A percentile compares a stretch with the other conserved stretches of the same genome.
Conservation (phyloP, 2,888 invertebrate species). For the Drosophila pseudotalamancana region DNA sequence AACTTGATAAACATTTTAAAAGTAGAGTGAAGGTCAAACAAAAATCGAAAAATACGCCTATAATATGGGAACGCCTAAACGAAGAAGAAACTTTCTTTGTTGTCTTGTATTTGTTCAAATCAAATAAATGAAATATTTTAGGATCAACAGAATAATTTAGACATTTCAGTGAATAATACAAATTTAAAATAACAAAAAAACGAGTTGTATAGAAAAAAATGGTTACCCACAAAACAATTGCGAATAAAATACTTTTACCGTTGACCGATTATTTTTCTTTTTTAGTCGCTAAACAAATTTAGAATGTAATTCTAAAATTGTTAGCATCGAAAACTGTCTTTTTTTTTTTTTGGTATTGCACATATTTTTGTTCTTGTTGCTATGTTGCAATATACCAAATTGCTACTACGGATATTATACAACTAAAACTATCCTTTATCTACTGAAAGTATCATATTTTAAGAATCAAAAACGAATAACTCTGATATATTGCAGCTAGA, state of each 20-base stretch:
- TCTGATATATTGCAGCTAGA: too few species aligned
- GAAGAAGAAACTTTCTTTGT: constrained; percentile 13
- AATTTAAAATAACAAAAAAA: constrained; percentile 1
- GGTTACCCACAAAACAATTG: constrained; percentile 11
- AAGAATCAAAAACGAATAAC: too few species aligned
- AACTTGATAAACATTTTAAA: constrained; percentile 55
- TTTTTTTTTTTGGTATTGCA: constrained; percentile 7
- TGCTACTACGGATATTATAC: too few species aligned
- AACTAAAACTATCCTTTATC: too few species aligned
- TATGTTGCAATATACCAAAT: constrained; percentile 42
- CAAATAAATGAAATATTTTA: too few species aligned
- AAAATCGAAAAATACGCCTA: too few species aligned
- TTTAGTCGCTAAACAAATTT: constrained; percentile 29
- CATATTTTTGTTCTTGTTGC: constrained; percentile 34
- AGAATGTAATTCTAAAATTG: constrained; percentile 36
- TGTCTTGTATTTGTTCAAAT: too few species aligned
- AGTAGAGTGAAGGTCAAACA: too few species aligned
- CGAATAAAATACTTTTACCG: constrained; percentile 4
- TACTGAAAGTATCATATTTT: too few species aligned
- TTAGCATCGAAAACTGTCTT: constrained; percentile 13
- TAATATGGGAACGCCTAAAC: too few species aligned
- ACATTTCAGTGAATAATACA: too few species aligned
- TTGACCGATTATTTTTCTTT: constrained; percentile 20
- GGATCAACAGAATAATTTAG: too few species aligned
- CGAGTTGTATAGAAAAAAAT: constrained; percentile 5